Percentiles rank a stretch among this genome's conserved stretches.
Conservation (phyloP, 2,797 vertebrate genomes). For the Telmatherina bonti region DNA sequence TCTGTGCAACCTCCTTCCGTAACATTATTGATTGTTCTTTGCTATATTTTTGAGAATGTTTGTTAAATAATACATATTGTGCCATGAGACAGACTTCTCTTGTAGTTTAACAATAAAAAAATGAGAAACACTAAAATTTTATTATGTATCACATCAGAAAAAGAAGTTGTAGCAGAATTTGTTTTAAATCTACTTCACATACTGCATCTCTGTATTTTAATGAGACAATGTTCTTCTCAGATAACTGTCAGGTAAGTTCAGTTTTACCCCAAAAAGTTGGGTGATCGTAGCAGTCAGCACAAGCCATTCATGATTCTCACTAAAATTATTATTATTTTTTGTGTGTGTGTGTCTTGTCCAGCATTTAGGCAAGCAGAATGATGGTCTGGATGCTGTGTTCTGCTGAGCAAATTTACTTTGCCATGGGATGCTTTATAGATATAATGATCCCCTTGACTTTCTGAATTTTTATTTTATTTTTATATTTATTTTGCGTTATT, state of each 20-base stretch:
- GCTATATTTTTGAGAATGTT: background rate
- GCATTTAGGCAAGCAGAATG: too few species aligned
- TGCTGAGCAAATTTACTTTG: too few species aligned
- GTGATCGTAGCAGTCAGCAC: background rate
- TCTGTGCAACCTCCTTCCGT: background rate
- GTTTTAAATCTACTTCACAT: background rate
- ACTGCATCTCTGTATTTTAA: background rate
- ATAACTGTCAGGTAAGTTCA: background rate
- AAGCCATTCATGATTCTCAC: slow-evolving; percentile 25
- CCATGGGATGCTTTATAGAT: too few species aligned
- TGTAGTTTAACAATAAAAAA: background rate
- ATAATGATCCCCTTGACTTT: too few species aligned
- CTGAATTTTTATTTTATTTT: too few species aligned
- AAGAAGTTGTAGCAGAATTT: too few species aligned
- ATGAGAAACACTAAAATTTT: background rate
- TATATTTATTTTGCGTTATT: too few species aligned
- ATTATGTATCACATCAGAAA: background rate
- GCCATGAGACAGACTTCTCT: background rate
- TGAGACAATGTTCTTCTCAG: background rate
- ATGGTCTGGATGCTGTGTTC: too few species aligned
- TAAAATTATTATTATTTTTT: too few species aligned
- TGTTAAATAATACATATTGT: background rate
- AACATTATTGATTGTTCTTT: background rate
- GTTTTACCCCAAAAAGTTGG: too few species aligned
- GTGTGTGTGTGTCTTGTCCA: too few species aligned